Evolutionary conservation across 2,113 vertebrate genomes (phyloP).

Genomic region (Thunnus thynnus): DNA sequence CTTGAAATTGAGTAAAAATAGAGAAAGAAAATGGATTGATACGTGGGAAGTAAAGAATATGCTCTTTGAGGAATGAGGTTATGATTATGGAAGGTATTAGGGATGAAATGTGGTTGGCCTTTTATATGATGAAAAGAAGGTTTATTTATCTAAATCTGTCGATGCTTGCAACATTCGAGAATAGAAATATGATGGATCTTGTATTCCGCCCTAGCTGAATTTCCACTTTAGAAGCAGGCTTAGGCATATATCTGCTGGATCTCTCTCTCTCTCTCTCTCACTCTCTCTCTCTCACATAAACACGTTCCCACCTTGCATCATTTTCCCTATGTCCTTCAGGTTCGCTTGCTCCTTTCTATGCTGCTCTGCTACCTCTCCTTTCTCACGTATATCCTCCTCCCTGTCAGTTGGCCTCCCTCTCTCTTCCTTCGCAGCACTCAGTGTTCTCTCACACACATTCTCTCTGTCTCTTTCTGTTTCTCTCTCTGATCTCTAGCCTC

Average conservation of each 20-base stretch:
- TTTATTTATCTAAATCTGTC: slow-evolving; percentile 51
- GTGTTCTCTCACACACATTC: slow-evolving; percentile 52
- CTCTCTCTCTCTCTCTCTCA: slow-evolving; percentile 22
- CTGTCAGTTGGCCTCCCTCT: slow-evolving; percentile 40
- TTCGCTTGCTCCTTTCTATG: slow-evolving; percentile 39
- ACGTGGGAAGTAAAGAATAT: slow-evolving; percentile 2
- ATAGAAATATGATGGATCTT: slow-evolving; percentile 54
- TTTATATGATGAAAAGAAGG: slow-evolving; percentile 37
- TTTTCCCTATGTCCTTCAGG: slow-evolving; percentile 59
- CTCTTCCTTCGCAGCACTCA: slow-evolving; percentile 23
- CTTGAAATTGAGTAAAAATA: background rate
- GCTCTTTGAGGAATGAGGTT: slow-evolving; percentile 10
- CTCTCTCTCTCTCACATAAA: background rate
- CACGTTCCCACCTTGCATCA: slow-evolving; percentile 51
- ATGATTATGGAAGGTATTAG: slow-evolving; percentile 30
- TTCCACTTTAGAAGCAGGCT: slow-evolving; percentile 38
- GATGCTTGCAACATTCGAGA: slow-evolving; percentile 19
- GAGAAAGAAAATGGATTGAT: slow-evolving; percentile 2
- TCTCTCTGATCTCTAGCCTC: slow-evolving; percentile 71
- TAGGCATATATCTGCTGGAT: slow-evolving; percentile 39
- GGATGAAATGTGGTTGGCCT: slow-evolving; percentile 31
- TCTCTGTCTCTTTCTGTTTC: slow-evolving; percentile 58
- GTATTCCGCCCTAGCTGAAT: slow-evolving; percentile 45
- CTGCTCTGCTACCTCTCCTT: slow-evolving; percentile 44
- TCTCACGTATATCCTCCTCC: slow-evolving; percentile 25